Evolutionary conservation across 2,888 invertebrate genomes (phyloP), one percentile per base, ranked within the genome.

Genomic region (Brachyptera putata): DNA sequence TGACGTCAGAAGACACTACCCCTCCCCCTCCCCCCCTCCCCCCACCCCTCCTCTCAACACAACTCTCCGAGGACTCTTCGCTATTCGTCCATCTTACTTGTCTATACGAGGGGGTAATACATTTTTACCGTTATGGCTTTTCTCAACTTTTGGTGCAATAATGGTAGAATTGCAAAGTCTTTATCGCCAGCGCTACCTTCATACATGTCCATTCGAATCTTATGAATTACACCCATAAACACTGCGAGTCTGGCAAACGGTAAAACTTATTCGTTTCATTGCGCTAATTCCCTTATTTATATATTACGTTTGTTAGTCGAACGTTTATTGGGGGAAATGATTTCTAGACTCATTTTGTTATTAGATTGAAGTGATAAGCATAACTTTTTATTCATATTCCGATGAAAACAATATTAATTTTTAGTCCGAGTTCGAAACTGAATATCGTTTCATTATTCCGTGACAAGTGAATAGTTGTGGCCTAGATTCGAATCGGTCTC

Each of bases 81-180:
- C 55, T 37, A 59, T 59, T 55, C 55, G 59, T 59, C 59, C 43
- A n/a, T 53, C 59, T 56, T 53, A 53, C 46, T 36, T 50, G 48
- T 48, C 60, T 57, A 41, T 46, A 26, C 49, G 59, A 43, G 49
- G 50, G n/a, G 25, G 59, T 30, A 25, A 43, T 57, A 41, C 56
- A 61, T 61, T 61, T 50, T 46, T 43, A 50, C 34, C 56, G 57
- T 53, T 57, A 48, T 61, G 34, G 48, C 56, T 57, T 57, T 57
- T 37, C 53, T 41, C 36, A 49, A 43, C 53, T 61, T 49, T 49
- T 48, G 57, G 43, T 61, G 53, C 57, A 57, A 53, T 61, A 53
- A 53, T 53, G 53, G 53, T 53, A 53, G 53, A 53, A 34, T 53
- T 53, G 5, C 53, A 46, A 24, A 36, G 53, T 53, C 53, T 53